Base-by-base conservation (phyloP, 2,888 invertebrate species). In the Mycalesis mineus region DNA sequence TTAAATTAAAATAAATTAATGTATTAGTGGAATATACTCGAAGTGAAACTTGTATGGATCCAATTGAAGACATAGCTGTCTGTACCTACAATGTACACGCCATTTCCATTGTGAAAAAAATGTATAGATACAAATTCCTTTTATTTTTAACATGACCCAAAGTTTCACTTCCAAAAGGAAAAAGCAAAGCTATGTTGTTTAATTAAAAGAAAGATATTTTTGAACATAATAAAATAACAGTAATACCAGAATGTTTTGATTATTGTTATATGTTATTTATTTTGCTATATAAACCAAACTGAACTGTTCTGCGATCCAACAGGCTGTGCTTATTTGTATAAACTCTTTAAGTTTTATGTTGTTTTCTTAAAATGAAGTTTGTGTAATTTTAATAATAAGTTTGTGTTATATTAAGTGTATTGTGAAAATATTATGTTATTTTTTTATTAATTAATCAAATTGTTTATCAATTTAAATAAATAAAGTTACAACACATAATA, bases 291-390 rank as follows among this genome's bases (percentile, higher is more conserved):
- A 64, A 68, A 73, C 75, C 77, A 80, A 83, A 83, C 82, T 80
- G 78, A 83, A 83, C 82, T 81, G 78, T 78, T 86, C 86, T 88
- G 88, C 88, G 85, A 88, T 88, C 78, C 80, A 83, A 84, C 84
- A 85, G 88, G 88, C 88, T 88, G 88, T 88, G 88, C 78, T 84
- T 80, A 75, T 78, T 75, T 82, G 72, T 82, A 77, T 75, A 69
- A 71, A 72, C 72, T 79, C 66, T 22, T 74, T 76, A 74, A 72
- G 68, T 75, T 76, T 78, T 66, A 72, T 72, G 73, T 77, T 78
- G 72, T 69, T 69, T 74, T 75, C 71, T 64, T 65, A 72, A 66
- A n/a, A 68, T 69, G 57, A 68, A 70, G 72, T 70, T 75, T 69
- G 72, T 68, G 68, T 65, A 66, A 62, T 68, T 73, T 70, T 70